Percentiles rank a stretch among this genome's conserved stretches.
phyloP scores from a whole-genome alignment of 2,113 vertebrate genomes.

The Tragelaphus strepsiceros region DNA sequence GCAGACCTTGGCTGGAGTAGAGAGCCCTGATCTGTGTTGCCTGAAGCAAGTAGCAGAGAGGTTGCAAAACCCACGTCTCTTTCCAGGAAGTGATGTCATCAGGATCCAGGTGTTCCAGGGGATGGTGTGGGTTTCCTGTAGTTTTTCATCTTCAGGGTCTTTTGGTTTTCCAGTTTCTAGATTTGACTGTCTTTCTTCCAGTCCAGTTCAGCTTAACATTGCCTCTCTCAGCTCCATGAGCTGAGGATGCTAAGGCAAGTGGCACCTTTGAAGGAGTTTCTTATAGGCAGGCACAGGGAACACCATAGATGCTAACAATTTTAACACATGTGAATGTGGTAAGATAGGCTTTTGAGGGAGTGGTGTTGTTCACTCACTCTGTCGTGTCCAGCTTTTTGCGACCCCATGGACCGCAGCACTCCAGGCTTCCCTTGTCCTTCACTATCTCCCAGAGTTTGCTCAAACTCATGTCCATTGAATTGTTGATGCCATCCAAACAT shows the following conservation, averaged over 20 bases:
- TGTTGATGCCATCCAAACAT: not conserved
- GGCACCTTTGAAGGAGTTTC: not conserved
- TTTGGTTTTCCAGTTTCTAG: not conserved
- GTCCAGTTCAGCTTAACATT: not conserved
- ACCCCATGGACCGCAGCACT: not conserved
- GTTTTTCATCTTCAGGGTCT: not conserved
- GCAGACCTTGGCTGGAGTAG: not conserved
- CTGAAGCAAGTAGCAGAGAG: not conserved
- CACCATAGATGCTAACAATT: not conserved
- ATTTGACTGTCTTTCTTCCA: not conserved
- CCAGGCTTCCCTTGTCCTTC: not conserved
- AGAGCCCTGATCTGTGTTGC: not conserved
- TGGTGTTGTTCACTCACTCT: not conserved
- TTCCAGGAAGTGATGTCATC: not conserved
- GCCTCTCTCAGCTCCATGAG: not conserved
- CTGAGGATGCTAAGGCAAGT: not conserved
- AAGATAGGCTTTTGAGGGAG: not conserved
- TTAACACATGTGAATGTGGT: not conserved
- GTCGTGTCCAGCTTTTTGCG: accelerated
- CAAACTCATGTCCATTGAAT: not conserved
- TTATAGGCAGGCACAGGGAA: accelerated
- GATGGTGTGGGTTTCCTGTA: not conserved
- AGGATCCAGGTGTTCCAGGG: not conserved
- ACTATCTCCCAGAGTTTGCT: not conserved
- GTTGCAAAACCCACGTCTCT: not conserved